Evolutionary conservation across 2,797 vertebrate genomes (phyloP).

Genomic region (Parotocinclus haroldoi): DNA sequence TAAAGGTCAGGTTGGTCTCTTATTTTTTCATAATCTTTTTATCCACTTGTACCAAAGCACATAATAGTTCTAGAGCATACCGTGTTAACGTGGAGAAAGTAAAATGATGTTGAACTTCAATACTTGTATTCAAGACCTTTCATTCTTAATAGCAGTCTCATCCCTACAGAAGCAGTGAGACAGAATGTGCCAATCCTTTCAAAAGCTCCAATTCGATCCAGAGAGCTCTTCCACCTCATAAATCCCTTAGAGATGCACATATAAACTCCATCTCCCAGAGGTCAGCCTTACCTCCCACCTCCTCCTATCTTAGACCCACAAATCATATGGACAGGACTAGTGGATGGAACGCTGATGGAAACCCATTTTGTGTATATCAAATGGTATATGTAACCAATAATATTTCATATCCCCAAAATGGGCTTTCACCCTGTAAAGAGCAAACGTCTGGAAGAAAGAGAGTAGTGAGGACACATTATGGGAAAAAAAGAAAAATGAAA

Average conservation of each 20-base stretch:
- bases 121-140: slow-evolving; percentile 1
- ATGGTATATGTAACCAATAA: slow-evolving; percentile 13
- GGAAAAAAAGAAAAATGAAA: not conserved
- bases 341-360: slow-evolving; percentile 24
- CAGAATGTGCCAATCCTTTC: not conserved
- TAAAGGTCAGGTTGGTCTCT: no score
- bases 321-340: slow-evolving; percentile 1
- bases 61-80: no score
- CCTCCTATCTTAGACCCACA: slow-evolving; percentile 4
- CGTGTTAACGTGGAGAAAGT: not conserved
- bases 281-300: not conserved
- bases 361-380: slow-evolving; percentile 25
- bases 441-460: slow-evolving; percentile 4
- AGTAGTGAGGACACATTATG: no score
- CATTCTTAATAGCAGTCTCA: slow-evolving; percentile 1
- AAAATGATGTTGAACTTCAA: not conserved
- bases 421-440: slow-evolving; percentile 21
- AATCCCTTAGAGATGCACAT: slow-evolving; percentile 13
- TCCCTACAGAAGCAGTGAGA: slow-evolving; percentile 2
- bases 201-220: slow-evolving; percentile 21
- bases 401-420: slow-evolving; percentile 16
- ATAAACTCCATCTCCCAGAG: slow-evolving; percentile 15
- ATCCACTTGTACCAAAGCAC: not conserved
- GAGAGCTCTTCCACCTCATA: slow-evolving; percentile 17
- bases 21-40: not conserved